These are phyloP conservation scores for Peromyscus aztecus DNA, from an alignment of 2,797 vertebrate genomes.

Conservation along the genomic window DNA sequence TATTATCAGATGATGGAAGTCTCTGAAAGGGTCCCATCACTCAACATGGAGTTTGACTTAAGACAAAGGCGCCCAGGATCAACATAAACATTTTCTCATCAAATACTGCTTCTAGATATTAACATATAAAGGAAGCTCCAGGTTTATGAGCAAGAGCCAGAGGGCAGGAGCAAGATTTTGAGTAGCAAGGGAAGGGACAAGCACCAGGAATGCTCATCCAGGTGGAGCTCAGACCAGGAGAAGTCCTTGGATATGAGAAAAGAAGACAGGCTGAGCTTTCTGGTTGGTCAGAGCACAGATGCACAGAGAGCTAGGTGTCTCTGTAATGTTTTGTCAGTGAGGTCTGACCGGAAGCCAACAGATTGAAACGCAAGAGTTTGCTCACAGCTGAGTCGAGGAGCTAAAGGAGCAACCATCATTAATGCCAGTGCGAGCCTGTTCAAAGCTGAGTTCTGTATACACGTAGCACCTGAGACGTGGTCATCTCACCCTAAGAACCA, in stretches of 20 bases:
- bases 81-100: not conserved
- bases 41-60: not conserved
- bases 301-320: not conserved
- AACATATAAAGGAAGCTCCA: not conserved
- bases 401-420: not conserved
- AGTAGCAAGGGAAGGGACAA: rapidly evolving
- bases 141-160: not conserved
- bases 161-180: not conserved
- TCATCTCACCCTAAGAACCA: not conserved
- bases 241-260: too few species aligned
- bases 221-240: not conserved
- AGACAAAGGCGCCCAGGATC: not conserved
- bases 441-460: not conserved
- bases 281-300: not conserved
- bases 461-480: too few species aligned
- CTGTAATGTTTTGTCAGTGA: not conserved
- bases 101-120: not conserved
- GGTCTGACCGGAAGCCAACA: not conserved
- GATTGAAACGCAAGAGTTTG: not conserved
- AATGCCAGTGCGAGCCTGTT: not conserved
- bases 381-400: not conserved
- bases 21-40: not conserved
- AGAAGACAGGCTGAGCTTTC: not conserved
- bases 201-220: rapidly evolving
- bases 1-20: not conserved